phyloP scores from a whole-genome alignment of 2,888 invertebrate species.

The Drosophila testacea region DNA sequence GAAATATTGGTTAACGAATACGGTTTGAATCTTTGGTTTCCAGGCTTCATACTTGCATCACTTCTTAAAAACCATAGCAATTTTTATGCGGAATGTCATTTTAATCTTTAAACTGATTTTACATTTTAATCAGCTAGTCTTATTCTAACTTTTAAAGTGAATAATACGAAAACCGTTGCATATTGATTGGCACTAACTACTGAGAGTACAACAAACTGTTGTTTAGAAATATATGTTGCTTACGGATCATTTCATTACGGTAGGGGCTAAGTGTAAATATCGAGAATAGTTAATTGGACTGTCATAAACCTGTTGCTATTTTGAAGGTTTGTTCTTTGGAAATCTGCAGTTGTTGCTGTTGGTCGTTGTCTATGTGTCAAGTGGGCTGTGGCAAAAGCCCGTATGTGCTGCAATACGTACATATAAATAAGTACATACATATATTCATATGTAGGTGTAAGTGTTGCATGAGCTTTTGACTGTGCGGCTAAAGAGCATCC shows the following conservation, averaged over 20 bases:
- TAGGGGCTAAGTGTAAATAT: slow-evolving; percentile 22
- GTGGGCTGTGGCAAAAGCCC: slow-evolving; percentile 15
- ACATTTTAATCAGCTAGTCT: no score
- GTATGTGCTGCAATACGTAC: not conserved
- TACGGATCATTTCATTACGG: not conserved
- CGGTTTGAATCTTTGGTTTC: no score
- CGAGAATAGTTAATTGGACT: slow-evolving; percentile 62
- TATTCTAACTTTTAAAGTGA: no score
- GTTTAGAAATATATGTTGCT: not conserved
- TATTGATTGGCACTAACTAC: not conserved
- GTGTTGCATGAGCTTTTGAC: slow-evolving; percentile 37
- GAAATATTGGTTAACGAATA: no score
- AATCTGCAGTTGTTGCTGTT: slow-evolving; percentile 13
- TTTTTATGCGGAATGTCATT: no score
- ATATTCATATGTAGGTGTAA: slow-evolving; percentile 14
- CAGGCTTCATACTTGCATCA: no score
- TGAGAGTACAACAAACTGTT: not conserved
- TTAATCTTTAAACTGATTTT: no score
- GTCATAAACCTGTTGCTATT: slow-evolving; percentile 70
- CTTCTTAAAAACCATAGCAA: no score
- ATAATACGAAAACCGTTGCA: not conserved
- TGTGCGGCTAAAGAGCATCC: not conserved
- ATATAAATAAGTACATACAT: not conserved
- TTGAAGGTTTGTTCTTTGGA: slow-evolving; percentile 12
- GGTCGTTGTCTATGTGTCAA: slow-evolving; percentile 2